Base-by-base conservation (phyloP, 2,888 invertebrate species). In the Cosmorhoe ocellata region DNA sequence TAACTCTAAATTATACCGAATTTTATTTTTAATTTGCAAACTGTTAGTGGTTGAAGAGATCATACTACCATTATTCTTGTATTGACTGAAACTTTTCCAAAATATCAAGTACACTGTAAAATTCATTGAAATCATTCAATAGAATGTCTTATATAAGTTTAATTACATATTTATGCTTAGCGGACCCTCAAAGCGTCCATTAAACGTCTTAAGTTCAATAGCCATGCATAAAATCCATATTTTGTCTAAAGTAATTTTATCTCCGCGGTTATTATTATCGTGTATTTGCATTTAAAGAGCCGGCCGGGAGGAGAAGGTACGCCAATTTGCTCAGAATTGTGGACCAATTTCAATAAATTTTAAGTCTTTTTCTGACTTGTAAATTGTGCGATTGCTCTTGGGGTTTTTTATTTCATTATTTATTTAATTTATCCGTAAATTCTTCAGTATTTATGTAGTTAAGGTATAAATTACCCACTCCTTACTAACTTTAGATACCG, bases 221-320 rank as follows among this genome's bases (percentile, higher is more conserved):
- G 12, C 34, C 46, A 36, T 49, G 48, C 24, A 47, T 60, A 58
- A 66, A 59, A 55, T 54, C 37, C 53, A 51, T 62, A 63, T 59
- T 61, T 63, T 27, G 26, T 12, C 22, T n/a, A 9, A 60, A 57
- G 60, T 63, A 57, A 66, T 68, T 59, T 54, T 58, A 56, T 50
- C 52, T 53, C 47, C 28, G 34, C 10, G 44, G 44, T 52, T 59
- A 56, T 61, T 58, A 62, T 50, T 59, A n/a, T 51, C 38, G 38
- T 51, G 37, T 59, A 69, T 72, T 71, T 68, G 63, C 69, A 68
- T 73, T 65, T 63, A 65, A 56, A 69, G 54, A 52, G 50, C 40
- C 38, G 40, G 27, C 41, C 13, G 31, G 33, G 33, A 10, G 31
- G 6, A 33, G 30, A 14, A 37, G 24, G 30, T 43, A 37, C 18